Evolutionary conservation across 2,888 invertebrate species (phyloP).

Genomic region (Colletes collaris): DNA sequence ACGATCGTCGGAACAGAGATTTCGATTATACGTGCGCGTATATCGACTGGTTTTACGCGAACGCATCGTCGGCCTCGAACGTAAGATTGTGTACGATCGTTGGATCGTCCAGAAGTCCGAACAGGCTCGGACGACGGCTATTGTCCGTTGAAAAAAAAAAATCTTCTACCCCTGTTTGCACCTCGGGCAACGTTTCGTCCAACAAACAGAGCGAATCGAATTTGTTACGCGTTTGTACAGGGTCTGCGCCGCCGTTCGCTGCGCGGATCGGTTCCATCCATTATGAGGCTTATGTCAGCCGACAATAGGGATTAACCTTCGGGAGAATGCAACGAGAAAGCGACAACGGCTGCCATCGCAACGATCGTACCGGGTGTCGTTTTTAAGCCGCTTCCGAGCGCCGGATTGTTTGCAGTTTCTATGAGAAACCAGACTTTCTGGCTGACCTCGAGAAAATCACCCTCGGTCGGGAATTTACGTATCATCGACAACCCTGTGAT

Average conservation of each 20-base stretch:
- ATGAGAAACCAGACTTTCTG: constrained; percentile 38
- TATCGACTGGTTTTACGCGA: too few relatives aligned
- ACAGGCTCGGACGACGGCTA: not conserved
- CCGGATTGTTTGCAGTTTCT: constrained; percentile 51
- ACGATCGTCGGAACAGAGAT: constrained; percentile 26
- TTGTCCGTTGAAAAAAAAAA: constrained; percentile 24
- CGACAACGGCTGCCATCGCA: constrained; percentile 53
- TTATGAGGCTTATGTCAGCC: constrained; percentile 79
- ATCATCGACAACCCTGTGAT: not conserved
- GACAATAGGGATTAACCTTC: constrained; percentile 79
- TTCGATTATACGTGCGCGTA: constrained; percentile 19
- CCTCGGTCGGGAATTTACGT: not conserved
- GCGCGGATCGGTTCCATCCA: constrained; percentile 79
- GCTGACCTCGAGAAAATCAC: not conserved
- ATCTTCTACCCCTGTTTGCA: constrained; percentile 53
- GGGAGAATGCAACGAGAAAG: constrained; percentile 60
- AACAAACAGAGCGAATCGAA: constrained; percentile 56
- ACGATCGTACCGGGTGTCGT: constrained; percentile 59
- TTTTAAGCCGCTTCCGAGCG: constrained; percentile 53
- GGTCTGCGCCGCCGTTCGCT: constrained; percentile 26
- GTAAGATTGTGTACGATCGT: too few relatives aligned
- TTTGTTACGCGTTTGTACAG: constrained; percentile 36
- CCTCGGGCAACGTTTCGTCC: constrained; percentile 22
- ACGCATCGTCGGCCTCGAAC: too few relatives aligned
- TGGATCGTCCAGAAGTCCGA: not conserved